These are phyloP conservation scores for Neodiprion lecontei DNA, from an alignment of 1,140 invertebrate species.

Conservation along the genomic window DNA sequence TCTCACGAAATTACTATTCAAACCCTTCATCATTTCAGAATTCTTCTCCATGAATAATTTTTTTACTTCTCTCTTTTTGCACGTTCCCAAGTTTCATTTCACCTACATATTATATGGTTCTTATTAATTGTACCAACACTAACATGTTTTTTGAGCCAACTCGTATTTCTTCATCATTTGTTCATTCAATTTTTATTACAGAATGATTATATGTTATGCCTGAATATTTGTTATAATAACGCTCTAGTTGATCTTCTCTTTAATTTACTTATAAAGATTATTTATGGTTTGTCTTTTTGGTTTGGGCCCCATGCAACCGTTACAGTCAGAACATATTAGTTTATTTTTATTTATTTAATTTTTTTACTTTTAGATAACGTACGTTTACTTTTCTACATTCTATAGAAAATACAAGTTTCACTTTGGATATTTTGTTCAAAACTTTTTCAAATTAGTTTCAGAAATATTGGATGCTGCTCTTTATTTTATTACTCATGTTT, in stretches of 20 bases:
- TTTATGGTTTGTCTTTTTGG: neutral
- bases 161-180: neutral
- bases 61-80: neutral
- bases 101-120: neutral
- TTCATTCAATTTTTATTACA: neutral
- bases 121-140: neutral
- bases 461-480: no score
- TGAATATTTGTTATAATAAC: neutral
- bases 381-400: neutral
- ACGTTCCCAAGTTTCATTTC: neutral
- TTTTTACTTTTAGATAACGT: neutral
- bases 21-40: no score
- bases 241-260: neutral
- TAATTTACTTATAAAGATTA: constrained; percentile 3
- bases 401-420: neutral
- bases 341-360: neutral
- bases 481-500: no score
- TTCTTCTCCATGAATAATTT: no score
- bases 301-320: constrained; percentile 4
- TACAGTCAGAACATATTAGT: neutral
- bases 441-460: no score
- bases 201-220: neutral
- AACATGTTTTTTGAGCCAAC: neutral
- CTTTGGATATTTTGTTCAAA: neutral
- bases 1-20: no score